Conservation (phyloP, 2,888 invertebrate genomes). For the Ceriagrion tenellum region DNA sequence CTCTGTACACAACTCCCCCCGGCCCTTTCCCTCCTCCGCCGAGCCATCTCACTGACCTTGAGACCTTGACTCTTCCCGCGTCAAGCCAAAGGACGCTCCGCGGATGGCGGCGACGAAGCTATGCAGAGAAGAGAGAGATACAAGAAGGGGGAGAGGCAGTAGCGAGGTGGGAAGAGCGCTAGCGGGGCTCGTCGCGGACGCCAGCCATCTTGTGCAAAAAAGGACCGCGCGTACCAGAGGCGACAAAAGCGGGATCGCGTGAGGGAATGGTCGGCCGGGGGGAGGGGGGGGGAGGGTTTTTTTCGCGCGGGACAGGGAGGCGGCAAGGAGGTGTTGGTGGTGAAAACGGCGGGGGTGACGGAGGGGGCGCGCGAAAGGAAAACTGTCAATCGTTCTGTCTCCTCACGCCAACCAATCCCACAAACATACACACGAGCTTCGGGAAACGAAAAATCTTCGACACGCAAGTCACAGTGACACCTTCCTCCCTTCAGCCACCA, state of each 20-base stretch:
- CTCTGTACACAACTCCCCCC: neutral
- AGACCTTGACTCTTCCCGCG: conserved; percentile 43
- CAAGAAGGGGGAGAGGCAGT: neutral
- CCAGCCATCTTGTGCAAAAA: conserved; percentile 10
- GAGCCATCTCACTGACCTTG: conserved; percentile 54
- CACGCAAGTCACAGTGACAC: neutral
- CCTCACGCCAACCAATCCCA: neutral
- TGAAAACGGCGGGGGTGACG: neutral
- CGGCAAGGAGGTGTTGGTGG: neutral
- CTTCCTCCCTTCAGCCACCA: neutral
- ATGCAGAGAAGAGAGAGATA: neutral
- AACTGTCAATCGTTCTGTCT: neutral
- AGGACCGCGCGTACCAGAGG: neutral
- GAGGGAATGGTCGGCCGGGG: neutral
- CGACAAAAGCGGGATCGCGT: conserved; percentile 16
- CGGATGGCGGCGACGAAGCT: neutral
- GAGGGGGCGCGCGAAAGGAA: neutral
- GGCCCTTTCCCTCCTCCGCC: no score
- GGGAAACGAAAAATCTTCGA: neutral
- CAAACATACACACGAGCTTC: neutral
- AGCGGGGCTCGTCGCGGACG: neutral
- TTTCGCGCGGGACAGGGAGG: neutral
- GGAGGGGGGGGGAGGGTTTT: no score
- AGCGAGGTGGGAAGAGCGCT: neutral
- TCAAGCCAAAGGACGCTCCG: conserved; percentile 51